phyloP scores from a whole-genome alignment of 2,113 vertebrate species.

The Lonchura striata region DNA sequence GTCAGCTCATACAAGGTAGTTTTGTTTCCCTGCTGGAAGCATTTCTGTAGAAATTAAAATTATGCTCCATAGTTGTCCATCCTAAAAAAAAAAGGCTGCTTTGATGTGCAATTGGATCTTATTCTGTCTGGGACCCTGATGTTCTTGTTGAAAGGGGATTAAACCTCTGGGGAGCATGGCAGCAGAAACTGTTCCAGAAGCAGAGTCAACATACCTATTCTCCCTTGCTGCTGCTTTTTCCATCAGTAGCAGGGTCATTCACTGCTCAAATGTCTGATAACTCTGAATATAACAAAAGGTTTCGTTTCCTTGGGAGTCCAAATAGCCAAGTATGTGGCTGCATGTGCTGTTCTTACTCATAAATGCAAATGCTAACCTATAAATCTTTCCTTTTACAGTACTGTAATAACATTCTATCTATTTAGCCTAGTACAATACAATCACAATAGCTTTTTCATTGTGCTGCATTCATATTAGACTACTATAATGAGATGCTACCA shows the following conservation, averaged over 20 bases:
- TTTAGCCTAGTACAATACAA: constrained; percentile 51
- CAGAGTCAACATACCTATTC: constrained; percentile 10
- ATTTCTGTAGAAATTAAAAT: constrained; percentile 59
- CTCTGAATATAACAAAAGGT: constrained; percentile 27
- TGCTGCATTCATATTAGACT: constrained; percentile 53
- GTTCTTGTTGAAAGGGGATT: background rate
- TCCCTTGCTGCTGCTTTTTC: constrained; percentile 2
- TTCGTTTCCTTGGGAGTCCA: constrained; percentile 37
- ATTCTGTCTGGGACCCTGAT: constrained; percentile 27
- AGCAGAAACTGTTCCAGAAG: constrained; percentile 8
- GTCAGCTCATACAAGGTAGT: constrained; percentile 6
- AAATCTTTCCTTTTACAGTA: constrained; percentile 48
- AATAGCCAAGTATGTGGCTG: constrained; percentile 17
- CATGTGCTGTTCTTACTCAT: constrained; percentile 49
- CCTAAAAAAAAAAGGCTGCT: background rate
- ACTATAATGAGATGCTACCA: constrained; percentile 54
- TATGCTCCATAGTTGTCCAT: constrained; percentile 16
- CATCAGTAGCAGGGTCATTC: constrained; percentile 7
- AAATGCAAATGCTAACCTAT: constrained; percentile 41
- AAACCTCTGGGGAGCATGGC: background rate
- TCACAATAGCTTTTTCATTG: constrained; percentile 61
- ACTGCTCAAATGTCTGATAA: constrained; percentile 51
- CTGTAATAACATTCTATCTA: constrained; percentile 48
- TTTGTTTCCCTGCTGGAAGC: constrained; percentile 23
- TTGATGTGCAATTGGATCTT: constrained; percentile 57